These are phyloP conservation scores for Phymorhynchus buccinoides DNA, from an alignment of 1,140 invertebrate species.

Conservation along the genomic window DNA sequence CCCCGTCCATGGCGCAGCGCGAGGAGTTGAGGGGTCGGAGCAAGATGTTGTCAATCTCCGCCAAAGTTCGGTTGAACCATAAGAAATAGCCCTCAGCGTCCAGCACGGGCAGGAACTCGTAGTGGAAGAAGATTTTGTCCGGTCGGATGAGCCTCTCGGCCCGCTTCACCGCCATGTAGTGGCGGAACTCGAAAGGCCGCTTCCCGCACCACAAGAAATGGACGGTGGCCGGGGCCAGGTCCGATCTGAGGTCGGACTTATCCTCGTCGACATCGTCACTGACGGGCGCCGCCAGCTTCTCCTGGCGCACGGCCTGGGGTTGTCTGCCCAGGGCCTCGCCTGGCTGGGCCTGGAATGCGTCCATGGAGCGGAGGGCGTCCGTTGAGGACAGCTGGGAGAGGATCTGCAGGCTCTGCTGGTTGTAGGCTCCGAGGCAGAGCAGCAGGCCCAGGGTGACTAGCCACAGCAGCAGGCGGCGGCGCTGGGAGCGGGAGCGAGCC, in stretches of 20 bases:
- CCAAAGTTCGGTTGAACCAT: conserved; percentile 51
- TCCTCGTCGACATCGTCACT: conserved; percentile 34
- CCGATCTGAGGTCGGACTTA: conserved; percentile 44
- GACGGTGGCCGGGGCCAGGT: conserved; percentile 48
- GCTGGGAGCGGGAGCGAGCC: conserved; percentile 46
- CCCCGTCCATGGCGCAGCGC: conserved; percentile 39
- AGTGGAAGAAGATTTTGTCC: conserved; percentile 53
- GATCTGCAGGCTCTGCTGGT: conserved; percentile 33
- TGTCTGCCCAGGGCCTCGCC: conserved; percentile 14
- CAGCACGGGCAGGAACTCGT: conserved; percentile 38
- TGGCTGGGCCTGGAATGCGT: conserved; percentile 2
- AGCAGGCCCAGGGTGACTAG: neutral
- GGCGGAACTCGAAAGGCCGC: conserved; percentile 43
- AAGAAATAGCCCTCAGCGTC: conserved; percentile 47
- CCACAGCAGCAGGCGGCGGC: conserved; percentile 40
- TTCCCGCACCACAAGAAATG: conserved; percentile 53
- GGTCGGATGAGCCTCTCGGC: conserved; percentile 46
- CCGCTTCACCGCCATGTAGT: conserved; percentile 47
- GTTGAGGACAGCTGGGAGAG: conserved; percentile 20
- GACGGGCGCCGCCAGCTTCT: neutral
- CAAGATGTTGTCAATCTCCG: conserved; percentile 44
- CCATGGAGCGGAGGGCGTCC: neutral
- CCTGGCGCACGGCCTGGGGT: conserved; percentile 15
- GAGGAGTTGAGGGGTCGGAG: conserved; percentile 43
- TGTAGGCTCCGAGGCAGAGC: conserved; percentile 36